Conservation (phyloP, 92 coral and sea anemone genomes). For the Porites cylindrica region DNA sequence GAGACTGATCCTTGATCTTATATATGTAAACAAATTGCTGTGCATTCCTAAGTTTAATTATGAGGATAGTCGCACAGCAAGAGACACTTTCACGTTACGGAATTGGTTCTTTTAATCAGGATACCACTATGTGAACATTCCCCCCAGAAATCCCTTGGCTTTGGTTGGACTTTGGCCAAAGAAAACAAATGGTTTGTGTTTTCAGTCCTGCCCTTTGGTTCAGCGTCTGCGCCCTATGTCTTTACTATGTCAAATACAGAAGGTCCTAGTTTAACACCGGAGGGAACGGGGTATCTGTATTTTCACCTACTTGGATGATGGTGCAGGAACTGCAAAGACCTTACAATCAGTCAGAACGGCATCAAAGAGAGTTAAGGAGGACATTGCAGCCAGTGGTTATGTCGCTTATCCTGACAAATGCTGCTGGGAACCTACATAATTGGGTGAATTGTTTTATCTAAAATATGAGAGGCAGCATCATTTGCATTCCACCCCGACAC, state of each 20-base stretch:
- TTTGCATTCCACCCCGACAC: slow-evolving; percentile 4
- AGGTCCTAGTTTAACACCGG: slow-evolving; percentile 52
- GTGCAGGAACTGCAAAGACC: slow-evolving; percentile 60
- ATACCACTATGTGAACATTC: slow-evolving; percentile 19
- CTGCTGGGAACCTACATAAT: slow-evolving; percentile 46
- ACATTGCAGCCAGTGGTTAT: slow-evolving; percentile 33
- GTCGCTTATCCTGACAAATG: slow-evolving; percentile 22
- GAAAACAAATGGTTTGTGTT: slow-evolving; percentile 15
- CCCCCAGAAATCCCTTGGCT: slow-evolving; percentile 27
- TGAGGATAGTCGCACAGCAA: slow-evolving; percentile 16
- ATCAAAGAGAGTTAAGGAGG: slow-evolving; percentile 33
- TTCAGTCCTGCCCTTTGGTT: slow-evolving; percentile 45
- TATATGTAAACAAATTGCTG: not conserved
- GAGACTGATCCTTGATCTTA: slow-evolving; percentile 9
- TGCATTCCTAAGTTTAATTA: slow-evolving; percentile 13
- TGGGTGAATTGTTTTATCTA: slow-evolving; percentile 44
- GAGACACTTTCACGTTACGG: not conserved
- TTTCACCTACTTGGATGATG: slow-evolving; percentile 70
- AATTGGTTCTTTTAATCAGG: slow-evolving; percentile 48
- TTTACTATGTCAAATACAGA: slow-evolving; percentile 2
- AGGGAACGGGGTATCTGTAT: slow-evolving; percentile 50
- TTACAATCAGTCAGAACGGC: slow-evolving; percentile 37
- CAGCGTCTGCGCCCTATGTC: slow-evolving; percentile 2
- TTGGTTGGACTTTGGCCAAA: slow-evolving; percentile 21
- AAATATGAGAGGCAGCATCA: slow-evolving; percentile 8